Conservation (phyloP, 2,888 invertebrate species). For the Latheticus oryzae region DNA sequence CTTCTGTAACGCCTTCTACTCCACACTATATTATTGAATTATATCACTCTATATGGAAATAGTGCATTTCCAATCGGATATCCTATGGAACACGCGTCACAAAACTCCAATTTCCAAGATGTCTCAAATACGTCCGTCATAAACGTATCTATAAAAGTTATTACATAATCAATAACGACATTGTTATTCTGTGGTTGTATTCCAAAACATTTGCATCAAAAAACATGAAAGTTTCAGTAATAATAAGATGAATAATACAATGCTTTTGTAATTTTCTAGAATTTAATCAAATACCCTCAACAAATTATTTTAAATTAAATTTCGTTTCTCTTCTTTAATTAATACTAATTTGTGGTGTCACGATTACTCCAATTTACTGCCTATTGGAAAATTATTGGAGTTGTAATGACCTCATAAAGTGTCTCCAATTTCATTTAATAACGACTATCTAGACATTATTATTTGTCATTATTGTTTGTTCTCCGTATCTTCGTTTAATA, state of each 20-base stretch:
- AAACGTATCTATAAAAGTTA: slow-evolving; percentile 11
- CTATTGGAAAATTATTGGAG: slow-evolving; percentile 42
- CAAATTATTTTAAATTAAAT: slow-evolving; percentile 19
- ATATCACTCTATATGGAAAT: slow-evolving; percentile 33
- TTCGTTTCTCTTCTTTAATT: slow-evolving; percentile 39
- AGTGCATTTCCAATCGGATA: slow-evolving; percentile 32
- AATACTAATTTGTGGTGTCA: slow-evolving; percentile 39
- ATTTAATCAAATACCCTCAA: slow-evolving; percentile 22
- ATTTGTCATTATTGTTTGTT: slow-evolving; percentile 37
- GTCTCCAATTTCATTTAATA: slow-evolving; percentile 42
- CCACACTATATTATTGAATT: slow-evolving; percentile 34
- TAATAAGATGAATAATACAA: no score
- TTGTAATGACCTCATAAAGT: slow-evolving; percentile 38
- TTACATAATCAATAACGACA: no score
- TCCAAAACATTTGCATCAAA: no score
- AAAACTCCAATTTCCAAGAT: slow-evolving; percentile 32
- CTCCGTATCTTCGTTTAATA: slow-evolving; percentile 30
- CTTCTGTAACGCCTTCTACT: slow-evolving; percentile 4
- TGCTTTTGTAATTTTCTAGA: slow-evolving; percentile 22
- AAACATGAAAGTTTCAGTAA: no score
- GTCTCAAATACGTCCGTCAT: slow-evolving; percentile 18
- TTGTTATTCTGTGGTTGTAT: no score
- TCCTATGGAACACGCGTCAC: slow-evolving; percentile 27
- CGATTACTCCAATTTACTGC: slow-evolving; percentile 39
- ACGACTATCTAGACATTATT: slow-evolving; percentile 33